Evolutionary conservation across 2,113 vertebrate species (phyloP).

Genomic region (Boleophthalmus pectinirostris): DNA sequence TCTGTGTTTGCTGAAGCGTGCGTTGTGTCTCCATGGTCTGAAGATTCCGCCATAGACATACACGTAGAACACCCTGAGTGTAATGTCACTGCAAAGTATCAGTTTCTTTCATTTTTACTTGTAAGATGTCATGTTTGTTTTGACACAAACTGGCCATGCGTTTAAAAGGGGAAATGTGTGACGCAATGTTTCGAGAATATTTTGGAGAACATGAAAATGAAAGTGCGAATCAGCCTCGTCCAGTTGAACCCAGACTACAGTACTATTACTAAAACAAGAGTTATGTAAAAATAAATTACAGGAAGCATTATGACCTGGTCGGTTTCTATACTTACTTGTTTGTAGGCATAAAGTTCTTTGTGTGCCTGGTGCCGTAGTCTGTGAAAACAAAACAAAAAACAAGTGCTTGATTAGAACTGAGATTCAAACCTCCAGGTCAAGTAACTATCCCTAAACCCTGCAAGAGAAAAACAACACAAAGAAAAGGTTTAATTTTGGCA

Average conservation of each 20-base stretch:
- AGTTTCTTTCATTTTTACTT: no score
- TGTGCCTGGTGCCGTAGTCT: conserved; percentile 98
- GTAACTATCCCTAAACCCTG: conserved; percentile 44
- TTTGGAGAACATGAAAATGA: neutral
- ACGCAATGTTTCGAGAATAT: neutral
- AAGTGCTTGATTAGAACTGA: conserved; percentile 49
- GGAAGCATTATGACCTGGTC: neutral
- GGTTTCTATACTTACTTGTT: conserved; percentile 83
- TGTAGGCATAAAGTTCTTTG: conserved; percentile 98
- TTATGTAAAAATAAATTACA: neutral
- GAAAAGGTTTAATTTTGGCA: neutral
- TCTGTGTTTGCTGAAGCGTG: no score
- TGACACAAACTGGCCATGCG: neutral
- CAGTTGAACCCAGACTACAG: neutral
- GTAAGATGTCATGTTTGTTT: neutral
- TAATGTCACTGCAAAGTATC: no score
- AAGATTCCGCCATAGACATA: no score
- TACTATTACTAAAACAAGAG: neutral
- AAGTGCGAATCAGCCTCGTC: neutral
- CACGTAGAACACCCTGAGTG: no score
- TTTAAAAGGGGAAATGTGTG: neutral
- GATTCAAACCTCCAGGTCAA: neutral
- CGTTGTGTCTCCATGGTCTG: no score
- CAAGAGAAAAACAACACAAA: conserved; percentile 25
- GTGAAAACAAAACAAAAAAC: conserved; percentile 61